phyloP scores from a whole-genome alignment of 2,797 vertebrate genomes.

The Spea hammondii region DNA sequence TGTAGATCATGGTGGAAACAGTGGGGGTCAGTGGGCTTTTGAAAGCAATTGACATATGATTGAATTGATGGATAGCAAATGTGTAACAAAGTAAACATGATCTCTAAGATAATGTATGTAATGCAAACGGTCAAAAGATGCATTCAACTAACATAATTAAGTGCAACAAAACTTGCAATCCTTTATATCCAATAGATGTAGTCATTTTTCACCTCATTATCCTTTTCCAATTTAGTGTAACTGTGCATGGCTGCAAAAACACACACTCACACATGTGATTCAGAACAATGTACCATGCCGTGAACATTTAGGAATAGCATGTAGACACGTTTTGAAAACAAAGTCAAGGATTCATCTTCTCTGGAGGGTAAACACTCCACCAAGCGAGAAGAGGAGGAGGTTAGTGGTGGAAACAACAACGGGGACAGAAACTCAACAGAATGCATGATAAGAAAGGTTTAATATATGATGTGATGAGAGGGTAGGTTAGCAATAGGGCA shows the following conservation, averaged over 20 bases:
- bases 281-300: no score
- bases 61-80: neutral
- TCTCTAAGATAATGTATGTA: neutral
- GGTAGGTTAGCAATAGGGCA: neutral
- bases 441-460: neutral
- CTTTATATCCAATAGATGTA: no score
- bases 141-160: neutral
- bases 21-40: neutral
- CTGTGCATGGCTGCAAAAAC: no score
- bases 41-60: neutral
- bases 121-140: neutral
- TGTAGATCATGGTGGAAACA: neutral
- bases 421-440: neutral
- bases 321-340: neutral
- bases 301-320: no score
- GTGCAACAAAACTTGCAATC: neutral
- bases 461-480: conserved; percentile 24
- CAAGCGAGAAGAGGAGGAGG: neutral
- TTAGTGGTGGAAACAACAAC: neutral
- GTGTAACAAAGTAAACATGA: neutral
- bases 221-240: no score
- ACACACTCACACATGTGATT: no score
- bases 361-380: neutral
- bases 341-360: neutral
- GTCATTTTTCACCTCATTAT: no score